A percentile compares a stretch with the other conserved stretches of the same genome.
These are phyloP conservation scores for Drosophila mimica DNA, from an alignment of 2,888 invertebrate genomes.

Conservation along the genomic window DNA sequence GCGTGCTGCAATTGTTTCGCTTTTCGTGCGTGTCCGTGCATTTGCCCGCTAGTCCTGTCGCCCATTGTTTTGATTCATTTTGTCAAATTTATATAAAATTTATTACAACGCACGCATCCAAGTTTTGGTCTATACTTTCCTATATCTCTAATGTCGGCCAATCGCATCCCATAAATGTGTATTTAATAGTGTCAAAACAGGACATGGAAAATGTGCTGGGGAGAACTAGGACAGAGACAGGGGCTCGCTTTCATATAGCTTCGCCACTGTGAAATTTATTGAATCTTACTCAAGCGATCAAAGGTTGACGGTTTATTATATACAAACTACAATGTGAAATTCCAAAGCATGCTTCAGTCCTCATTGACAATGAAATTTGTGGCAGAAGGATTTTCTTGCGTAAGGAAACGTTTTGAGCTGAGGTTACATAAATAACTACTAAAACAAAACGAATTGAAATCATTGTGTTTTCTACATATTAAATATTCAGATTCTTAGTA, in stretches of 20 bases:
- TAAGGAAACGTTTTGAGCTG: not conserved
- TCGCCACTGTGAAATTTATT: constrained; percentile 27
- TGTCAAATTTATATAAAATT: constrained; percentile 83
- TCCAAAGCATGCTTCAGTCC: constrained; percentile 29
- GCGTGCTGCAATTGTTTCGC: constrained; percentile 67
- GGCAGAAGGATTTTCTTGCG: not conserved
- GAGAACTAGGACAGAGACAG: not conserved
- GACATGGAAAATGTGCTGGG: constrained; percentile 6
- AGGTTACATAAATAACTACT: not conserved
- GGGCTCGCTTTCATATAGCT: constrained; percentile 11
- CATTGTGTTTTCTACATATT: not conserved
- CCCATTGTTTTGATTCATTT: constrained; percentile 77
- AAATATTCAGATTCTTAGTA: not conserved
- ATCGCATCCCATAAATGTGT: constrained; percentile 52
- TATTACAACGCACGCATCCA: constrained; percentile 68
- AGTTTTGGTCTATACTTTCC: constrained; percentile 19
- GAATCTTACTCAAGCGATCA: constrained; percentile 7
- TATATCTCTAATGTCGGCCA: constrained; percentile 20
- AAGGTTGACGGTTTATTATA: constrained; percentile 2
- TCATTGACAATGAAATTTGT: constrained; percentile 19
- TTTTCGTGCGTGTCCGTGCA: constrained; percentile 74
- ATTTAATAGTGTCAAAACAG: constrained; percentile 77
- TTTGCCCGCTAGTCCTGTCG: constrained; percentile 38
- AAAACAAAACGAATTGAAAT: not conserved
- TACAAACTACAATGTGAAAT: constrained; percentile 11